Base-by-base conservation (phyloP, 2,888 invertebrate species). In the Oeneis ivallda region DNA sequence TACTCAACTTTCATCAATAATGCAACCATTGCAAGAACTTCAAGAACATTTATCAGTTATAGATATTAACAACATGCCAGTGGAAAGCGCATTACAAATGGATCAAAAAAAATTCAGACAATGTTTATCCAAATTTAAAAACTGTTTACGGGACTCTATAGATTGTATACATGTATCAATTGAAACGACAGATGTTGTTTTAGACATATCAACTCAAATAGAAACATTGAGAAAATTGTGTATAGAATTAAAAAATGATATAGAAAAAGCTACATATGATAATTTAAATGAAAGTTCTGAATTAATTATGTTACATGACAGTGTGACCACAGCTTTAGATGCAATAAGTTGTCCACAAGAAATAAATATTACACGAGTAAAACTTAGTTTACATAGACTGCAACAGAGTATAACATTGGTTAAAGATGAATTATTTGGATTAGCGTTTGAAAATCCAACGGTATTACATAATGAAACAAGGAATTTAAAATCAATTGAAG, bases 51-150 rank as follows among this genome's bases (percentile, higher is more conserved):
- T 92, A 65, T 86, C 85, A 57, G 77, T 85, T 58, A 72, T 89
- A 77, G 86, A 89, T 71, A 74, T 75, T 65, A 80, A 73, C 74
- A 85, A 88, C 82, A 86, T 89, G 84, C 85, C 86, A 82, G 75
- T 85, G 72, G 86, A 88, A 82, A 79, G 84, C 77, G 79, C 85
- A 72, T 74, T 85, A 79, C 84, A 87, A 32, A 73, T 81, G 70
- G 86, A 86, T 72, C 82, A 77, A 77, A 74, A 86, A 80, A 76
- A 84, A 80, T 80, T 75, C 85, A n/a, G n/a, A 47, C 76, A 84
- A 76, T 81, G 70, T 47, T 78, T 91, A 70, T 74, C 76, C 69
- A 79, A 83, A 66, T 85, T 90, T 65, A 89, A 86, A 74, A 74
- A 80, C 57, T 78, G 85, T 67, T 80, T 91, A 76, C 76, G 79